Evolutionary conservation across 92 coral and sea anemone species (phyloP).

Genomic region (Phenganax marumi): DNA sequence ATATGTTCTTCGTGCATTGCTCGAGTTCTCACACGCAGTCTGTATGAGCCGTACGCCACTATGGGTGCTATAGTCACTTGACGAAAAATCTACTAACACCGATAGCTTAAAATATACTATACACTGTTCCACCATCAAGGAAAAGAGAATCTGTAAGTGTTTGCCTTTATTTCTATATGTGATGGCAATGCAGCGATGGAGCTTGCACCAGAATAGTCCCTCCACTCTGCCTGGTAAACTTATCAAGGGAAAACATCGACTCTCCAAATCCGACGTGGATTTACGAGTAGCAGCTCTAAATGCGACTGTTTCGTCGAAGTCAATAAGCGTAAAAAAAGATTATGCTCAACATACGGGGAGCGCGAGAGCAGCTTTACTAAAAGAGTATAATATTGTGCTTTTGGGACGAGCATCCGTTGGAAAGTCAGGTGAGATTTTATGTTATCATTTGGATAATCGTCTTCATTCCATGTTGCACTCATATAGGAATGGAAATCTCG

Average conservation of each 20-base stretch:
- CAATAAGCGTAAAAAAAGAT: background rate
- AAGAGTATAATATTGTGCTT: slow-evolving; percentile 10
- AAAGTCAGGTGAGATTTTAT: slow-evolving; percentile 4
- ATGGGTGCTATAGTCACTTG: too few species aligned
- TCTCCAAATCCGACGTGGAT: background rate
- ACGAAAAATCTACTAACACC: too few species aligned
- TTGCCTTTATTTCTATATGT: too few species aligned
- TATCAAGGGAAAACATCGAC: slow-evolving; percentile 1
- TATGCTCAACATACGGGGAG: background rate
- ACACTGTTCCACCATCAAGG: too few species aligned
- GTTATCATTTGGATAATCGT: background rate
- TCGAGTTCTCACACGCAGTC: too few species aligned
- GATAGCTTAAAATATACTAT: too few species aligned
- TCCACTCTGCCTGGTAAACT: slow-evolving; percentile 3
- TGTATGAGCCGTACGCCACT: too few species aligned
- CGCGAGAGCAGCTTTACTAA: background rate
- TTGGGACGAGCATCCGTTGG: slow-evolving; percentile 17
- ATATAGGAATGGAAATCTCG: background rate
- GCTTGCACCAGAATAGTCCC: background rate
- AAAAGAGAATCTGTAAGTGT: too few species aligned
- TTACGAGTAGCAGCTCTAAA: background rate
- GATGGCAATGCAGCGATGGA: slow-evolving; percentile 19
- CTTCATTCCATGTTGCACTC: background rate
- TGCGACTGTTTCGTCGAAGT: background rate
- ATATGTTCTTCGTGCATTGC: too few species aligned